These are phyloP conservation scores for Fistularia commersonii DNA, from an alignment of 2,797 vertebrate genomes.

Conservation along the genomic window DNA sequence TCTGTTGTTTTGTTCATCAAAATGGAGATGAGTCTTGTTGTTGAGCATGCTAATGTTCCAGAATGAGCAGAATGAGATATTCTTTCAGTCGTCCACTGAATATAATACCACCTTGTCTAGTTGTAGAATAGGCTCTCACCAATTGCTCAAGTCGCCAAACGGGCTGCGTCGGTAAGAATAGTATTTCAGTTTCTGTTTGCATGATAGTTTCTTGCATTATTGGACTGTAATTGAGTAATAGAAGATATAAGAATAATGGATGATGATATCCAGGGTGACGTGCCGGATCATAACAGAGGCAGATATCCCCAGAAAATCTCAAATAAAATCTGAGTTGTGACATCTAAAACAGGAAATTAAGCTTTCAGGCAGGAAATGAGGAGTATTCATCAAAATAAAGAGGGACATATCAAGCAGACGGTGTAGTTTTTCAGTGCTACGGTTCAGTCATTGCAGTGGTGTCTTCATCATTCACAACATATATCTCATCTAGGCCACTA, in stretches of 20 bases:
- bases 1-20: slow-evolving; percentile 39
- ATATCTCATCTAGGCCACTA: not conserved
- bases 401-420: slow-evolving; percentile 15
- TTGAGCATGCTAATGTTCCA: slow-evolving; percentile 43
- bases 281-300: slow-evolving; percentile 8
- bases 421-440: slow-evolving; percentile 1
- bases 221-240: slow-evolving; percentile 31
- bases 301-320: slow-evolving; percentile 5
- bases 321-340: slow-evolving; percentile 12
- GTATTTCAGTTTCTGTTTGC: slow-evolving; percentile 51
- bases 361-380: slow-evolving; percentile 29
- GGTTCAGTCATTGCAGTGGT: not conserved
- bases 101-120: slow-evolving; percentile 34
- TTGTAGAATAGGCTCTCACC: slow-evolving; percentile 36
- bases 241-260: slow-evolving; percentile 11
- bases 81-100: slow-evolving; percentile 9
- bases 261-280: slow-evolving; percentile 5
- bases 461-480: too few relatives aligned
- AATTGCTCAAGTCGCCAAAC: slow-evolving; percentile 10
- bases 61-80: slow-evolving; percentile 28
- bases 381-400: slow-evolving; percentile 11
- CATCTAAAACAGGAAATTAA: slow-evolving; percentile 23
- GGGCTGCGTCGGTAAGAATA: slow-evolving; percentile 35
- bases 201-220: slow-evolving; percentile 52
- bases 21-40: slow-evolving; percentile 7